Evolutionary conservation across 2,113 vertebrate genomes (phyloP).

Genomic region (Agapornis roseicollis): DNA sequence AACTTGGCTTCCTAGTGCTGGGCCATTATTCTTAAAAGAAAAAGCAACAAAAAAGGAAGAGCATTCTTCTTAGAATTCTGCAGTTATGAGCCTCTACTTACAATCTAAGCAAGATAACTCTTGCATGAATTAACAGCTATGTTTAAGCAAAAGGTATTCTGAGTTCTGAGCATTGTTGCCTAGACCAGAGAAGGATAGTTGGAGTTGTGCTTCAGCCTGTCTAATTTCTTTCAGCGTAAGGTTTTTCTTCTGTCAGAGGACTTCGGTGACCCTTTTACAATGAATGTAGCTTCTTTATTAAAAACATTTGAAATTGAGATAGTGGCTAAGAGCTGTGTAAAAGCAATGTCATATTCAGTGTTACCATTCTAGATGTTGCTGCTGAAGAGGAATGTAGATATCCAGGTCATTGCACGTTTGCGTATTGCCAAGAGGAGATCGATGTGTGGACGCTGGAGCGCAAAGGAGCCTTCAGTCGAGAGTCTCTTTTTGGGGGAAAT

Average conservation of each 20-base stretch:
- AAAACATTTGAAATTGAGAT: neutral
- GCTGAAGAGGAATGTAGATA: constrained; percentile 91
- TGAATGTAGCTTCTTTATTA: neutral
- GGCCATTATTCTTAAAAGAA: neutral
- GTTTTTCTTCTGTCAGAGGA: neutral
- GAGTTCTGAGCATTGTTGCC: neutral
- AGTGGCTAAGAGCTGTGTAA: neutral
- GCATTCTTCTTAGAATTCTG: neutral
- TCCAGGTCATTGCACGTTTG: constrained; percentile 94
- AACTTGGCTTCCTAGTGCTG: neutral
- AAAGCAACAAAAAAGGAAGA: neutral
- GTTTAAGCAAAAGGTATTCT: neutral
- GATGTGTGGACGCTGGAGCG: constrained; percentile 96
- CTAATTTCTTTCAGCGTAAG: neutral
- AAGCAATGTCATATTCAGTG: neutral
- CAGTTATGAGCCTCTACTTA: neutral
- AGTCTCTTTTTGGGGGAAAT: constrained; percentile 86
- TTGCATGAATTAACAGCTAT: neutral
- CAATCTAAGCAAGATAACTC: neutral
- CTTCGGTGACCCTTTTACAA: neutral
- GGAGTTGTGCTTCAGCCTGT: neutral
- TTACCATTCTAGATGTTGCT: constrained; percentile 81
- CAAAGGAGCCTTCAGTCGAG: constrained; percentile 92
- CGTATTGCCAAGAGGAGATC: constrained; percentile 97
- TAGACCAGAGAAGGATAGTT: neutral